Base-by-base conservation (phyloP, 2,888 invertebrate genomes). In the Acleris holmiana region DNA sequence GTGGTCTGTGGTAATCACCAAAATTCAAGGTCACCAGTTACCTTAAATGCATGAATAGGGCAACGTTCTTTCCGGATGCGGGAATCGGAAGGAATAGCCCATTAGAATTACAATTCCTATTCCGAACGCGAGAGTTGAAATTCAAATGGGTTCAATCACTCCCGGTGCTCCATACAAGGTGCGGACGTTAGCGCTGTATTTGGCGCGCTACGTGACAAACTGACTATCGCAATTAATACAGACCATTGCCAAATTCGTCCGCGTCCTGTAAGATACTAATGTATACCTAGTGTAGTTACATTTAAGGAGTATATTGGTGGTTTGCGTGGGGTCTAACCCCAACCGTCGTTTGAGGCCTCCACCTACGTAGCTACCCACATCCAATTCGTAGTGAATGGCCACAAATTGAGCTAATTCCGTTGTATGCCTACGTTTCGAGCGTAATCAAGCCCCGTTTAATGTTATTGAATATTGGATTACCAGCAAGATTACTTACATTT, bases 281-380 rank as follows among this genome's bases (percentile, higher is more conserved):
- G 71, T 80, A 69, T 73, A 79, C 84, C 84, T 83, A 87, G 88
- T 82, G 67, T 64, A 73, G 73, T 78, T 67, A 68, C 74, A 57
- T 68, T 72, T 86, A 89, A 75, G 79, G 86, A 80, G 74, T 69
- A 83, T 75, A 81, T 83, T 88, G 13, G 76, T 54, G 44, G 72
- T 70, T 70, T 72, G 69, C 61, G 69, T 70, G 71, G 60, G 67
- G 61, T 80, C 81, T 82, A 82, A 80, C 73, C 73, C 79, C 83
- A 88, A 89, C 88, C 82, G 89, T 77, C 87, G 82, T 82, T 78
- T 84, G 78, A 87, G 91, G 89, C 85, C 88, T 85, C 91, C 91
- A 81, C 91, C 91, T 92, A 91, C 91, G 78, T 84, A 75, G 74
- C 91, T 84, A 76, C 91, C 91, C 91, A 92, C 91, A 88, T 87